phyloP scores from a whole-genome alignment of 2,888 invertebrate species.

The Nemotelus nigrinus region DNA sequence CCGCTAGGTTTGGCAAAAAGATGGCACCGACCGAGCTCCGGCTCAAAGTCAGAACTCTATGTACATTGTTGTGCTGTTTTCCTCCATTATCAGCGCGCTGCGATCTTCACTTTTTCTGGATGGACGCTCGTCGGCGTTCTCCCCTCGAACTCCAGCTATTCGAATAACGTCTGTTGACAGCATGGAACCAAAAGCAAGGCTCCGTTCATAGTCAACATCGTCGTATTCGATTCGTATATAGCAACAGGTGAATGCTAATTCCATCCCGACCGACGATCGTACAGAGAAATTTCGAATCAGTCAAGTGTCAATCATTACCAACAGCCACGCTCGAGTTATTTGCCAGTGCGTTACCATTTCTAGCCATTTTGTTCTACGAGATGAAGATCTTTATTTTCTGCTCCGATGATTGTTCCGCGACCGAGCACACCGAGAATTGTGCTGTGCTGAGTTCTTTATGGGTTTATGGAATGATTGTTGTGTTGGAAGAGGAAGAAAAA shows the following conservation, averaged over 20 bases:
- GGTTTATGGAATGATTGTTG: constrained; percentile 18
- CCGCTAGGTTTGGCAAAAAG: constrained; percentile 40
- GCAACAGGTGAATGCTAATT: constrained; percentile 43
- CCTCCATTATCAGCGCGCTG: constrained; percentile 30
- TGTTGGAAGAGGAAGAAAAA: constrained; percentile 4
- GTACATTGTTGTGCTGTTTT: constrained; percentile 30
- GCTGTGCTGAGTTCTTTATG: constrained; percentile 11
- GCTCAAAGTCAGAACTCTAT: constrained; percentile 4
- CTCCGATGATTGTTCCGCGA: constrained; percentile 45
- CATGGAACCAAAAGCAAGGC: too few relatives aligned
- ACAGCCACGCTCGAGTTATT: constrained; percentile 41
- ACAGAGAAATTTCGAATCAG: constrained; percentile 33
- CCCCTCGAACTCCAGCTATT: not conserved
- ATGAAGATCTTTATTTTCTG: constrained; percentile 46
- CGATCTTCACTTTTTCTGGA: constrained; percentile 35
- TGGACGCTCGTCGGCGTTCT: not conserved
- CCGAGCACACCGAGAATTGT: constrained; percentile 21
- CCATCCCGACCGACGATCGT: not conserved
- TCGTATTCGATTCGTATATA: not conserved
- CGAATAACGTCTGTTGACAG: too few relatives aligned
- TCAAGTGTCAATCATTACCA: constrained; percentile 46
- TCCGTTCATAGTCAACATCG: too few relatives aligned
- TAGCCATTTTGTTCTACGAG: constrained; percentile 21
- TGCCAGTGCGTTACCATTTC: constrained; percentile 26
- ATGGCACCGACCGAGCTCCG: constrained; percentile 27